These are phyloP conservation scores for Solen grandis DNA, from an alignment of 1,140 invertebrate genomes.

Conservation along the genomic window DNA sequence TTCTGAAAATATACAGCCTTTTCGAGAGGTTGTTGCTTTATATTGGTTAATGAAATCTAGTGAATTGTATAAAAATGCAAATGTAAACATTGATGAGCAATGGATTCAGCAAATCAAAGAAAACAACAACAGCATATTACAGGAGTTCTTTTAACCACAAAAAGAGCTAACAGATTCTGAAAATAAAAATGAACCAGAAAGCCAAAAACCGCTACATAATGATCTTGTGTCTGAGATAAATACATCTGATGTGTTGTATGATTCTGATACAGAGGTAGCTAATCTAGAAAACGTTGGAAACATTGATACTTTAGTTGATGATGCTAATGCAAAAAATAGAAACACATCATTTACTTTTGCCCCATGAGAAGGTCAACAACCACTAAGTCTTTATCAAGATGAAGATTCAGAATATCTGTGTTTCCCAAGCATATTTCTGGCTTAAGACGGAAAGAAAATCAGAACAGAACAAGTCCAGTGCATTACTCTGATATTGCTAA, in stretches of 20 bases:
- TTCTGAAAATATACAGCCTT: too few species aligned
- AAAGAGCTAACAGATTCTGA: too few species aligned
- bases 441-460: constrained; percentile 19
- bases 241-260: too few species aligned
- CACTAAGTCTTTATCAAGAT: constrained; percentile 52
- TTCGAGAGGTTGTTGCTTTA: too few species aligned
- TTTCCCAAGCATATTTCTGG: constrained; percentile 53
- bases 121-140: too few species aligned
- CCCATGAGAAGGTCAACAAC: constrained; percentile 47
- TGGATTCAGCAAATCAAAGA: too few species aligned
- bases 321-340: constrained; percentile 37
- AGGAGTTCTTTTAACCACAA: too few species aligned
- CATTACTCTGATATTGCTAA: constrained; percentile 55
- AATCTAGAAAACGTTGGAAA: constrained; percentile 26
- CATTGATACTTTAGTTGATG: constrained; percentile 41
- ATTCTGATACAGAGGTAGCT: constrained; percentile 32
- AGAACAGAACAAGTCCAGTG: constrained; percentile 32
- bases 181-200: too few species aligned
- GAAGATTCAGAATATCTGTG: constrained; percentile 39
- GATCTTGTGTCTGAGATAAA: too few species aligned
- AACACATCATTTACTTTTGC: constrained; percentile 37
- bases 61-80: constrained; percentile 48
- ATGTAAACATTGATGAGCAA: too few species aligned
- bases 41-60: too few species aligned
- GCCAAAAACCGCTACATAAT: too few species aligned